Conservation (phyloP, 2,797 vertebrate species). For the Thalassophryne amazonica region DNA sequence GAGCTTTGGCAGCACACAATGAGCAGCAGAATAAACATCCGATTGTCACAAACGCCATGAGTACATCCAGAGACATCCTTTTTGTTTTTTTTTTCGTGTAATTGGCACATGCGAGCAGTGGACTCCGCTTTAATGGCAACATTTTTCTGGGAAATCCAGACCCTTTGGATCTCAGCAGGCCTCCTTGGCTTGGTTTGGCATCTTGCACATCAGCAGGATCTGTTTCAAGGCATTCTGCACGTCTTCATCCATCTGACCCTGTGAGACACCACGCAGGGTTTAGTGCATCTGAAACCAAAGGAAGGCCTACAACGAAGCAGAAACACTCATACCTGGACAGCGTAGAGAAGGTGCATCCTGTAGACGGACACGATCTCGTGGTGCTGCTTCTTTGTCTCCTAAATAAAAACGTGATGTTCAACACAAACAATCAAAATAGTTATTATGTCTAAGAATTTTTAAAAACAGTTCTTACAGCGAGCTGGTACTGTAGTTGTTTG, state of each 20-base stretch:
- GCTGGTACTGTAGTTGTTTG: conserved; percentile 93
- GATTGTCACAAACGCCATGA: too few species aligned
- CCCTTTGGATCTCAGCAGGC: conserved; percentile 40
- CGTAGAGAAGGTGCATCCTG: conserved; percentile 97
- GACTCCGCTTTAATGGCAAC: neutral
- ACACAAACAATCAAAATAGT: neutral
- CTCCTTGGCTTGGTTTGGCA: conserved; percentile 89
- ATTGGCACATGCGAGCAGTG: too few species aligned
- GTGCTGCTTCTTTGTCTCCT: conserved; percentile 97
- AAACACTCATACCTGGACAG: conserved; percentile 94
- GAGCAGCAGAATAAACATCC: too few species aligned
- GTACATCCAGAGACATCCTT: too few species aligned
- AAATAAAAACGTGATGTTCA: conserved; percentile 8
- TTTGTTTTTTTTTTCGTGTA: too few species aligned
- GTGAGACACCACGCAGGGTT: conserved; percentile 17
- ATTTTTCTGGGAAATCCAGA: conserved; percentile 13
- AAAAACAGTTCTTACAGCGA: conserved; percentile 79
- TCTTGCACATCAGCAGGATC: conserved; percentile 97
- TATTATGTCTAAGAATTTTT: neutral
- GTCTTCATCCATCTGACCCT: conserved; percentile 99
- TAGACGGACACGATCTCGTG: conserved; percentile 95
- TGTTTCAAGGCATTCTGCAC: conserved; percentile 98
- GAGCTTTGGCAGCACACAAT: too few species aligned
- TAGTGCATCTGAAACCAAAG: too few species aligned
- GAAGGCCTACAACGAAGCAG: too few species aligned